Evolutionary conservation across 2,113 vertebrate genomes (phyloP).

Genomic region (Paralichthys olivaceus): DNA sequence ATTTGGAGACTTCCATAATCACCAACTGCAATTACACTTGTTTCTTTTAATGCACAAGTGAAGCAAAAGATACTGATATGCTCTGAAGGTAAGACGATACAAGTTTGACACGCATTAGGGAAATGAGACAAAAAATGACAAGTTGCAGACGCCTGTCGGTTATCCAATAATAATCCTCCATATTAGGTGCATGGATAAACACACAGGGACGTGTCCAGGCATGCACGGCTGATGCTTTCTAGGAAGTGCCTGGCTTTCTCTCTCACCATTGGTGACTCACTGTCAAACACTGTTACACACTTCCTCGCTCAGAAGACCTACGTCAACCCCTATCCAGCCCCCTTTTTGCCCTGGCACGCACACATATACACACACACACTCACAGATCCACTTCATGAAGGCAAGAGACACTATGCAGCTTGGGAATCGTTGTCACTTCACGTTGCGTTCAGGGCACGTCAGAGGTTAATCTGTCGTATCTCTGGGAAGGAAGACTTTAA

Average conservation of each 20-base stretch:
- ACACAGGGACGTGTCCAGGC: conserved; percentile 69
- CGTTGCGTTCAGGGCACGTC: conserved; percentile 6
- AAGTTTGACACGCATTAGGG: conserved; percentile 16
- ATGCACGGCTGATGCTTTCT: conserved; percentile 74
- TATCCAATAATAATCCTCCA: conserved; percentile 17
- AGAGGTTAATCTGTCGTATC: conserved; percentile 10
- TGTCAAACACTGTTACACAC: conserved; percentile 69
- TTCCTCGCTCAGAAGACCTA: conserved; percentile 54
- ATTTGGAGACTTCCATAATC: not conserved
- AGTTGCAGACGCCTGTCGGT: conserved; percentile 19
- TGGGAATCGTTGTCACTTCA: conserved; percentile 36
- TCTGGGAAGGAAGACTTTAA: not conserved
- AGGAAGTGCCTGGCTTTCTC: conserved; percentile 71
- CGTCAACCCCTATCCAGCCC: conserved; percentile 33
- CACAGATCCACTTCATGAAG: conserved; percentile 10
- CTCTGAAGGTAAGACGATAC: not conserved
- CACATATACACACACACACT: conserved; percentile 45
- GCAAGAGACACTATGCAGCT: conserved; percentile 4
- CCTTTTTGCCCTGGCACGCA: conserved; percentile 37
- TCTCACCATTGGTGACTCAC: conserved; percentile 70
- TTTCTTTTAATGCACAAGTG: not conserved
- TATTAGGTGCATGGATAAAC: conserved; percentile 56
- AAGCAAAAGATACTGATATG: not conserved
- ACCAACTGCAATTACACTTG: not conserved
- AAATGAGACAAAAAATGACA: not conserved